Percentiles rank a stretch among this genome's conserved stretches.
phyloP scores from a whole-genome alignment of 2,797 vertebrate genomes.

The Mareca strepera region DNA sequence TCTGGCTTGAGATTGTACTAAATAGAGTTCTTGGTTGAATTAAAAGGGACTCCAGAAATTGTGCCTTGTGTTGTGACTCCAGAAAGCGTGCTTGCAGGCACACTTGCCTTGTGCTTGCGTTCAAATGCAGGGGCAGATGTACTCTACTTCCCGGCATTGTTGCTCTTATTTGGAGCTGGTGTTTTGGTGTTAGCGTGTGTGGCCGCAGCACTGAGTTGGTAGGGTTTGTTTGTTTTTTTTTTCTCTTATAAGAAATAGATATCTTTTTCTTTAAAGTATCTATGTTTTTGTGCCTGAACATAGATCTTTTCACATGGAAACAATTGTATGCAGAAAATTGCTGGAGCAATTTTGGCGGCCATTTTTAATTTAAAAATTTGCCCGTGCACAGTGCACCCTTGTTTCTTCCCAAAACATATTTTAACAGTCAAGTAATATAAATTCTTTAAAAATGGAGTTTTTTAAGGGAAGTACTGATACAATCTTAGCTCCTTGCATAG shows the following conservation, averaged over 20 bases:
- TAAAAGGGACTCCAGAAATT: background rate
- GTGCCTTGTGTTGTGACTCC: too few species aligned
- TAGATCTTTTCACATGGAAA: slow-evolving; percentile 55
- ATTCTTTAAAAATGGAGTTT: slow-evolving; percentile 26
- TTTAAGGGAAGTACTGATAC: slow-evolving; percentile 13
- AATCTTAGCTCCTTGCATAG: background rate
- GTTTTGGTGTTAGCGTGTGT: background rate
- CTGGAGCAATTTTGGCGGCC: slow-evolving; percentile 50
- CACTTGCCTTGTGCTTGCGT: background rate
- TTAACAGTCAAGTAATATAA: slow-evolving; percentile 31
- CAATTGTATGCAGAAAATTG: slow-evolving; percentile 58
- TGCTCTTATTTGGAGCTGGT: background rate
- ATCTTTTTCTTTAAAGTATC: too few species aligned
- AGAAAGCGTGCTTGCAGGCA: too few species aligned
- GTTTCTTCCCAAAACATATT: slow-evolving; percentile 47
- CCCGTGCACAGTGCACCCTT: background rate
- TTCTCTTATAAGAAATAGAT: too few species aligned
- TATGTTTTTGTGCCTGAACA: background rate
- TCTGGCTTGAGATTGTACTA: background rate
- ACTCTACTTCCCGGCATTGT: background rate
- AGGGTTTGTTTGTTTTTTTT: too few species aligned
- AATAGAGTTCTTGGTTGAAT: background rate
- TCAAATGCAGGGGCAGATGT: background rate
- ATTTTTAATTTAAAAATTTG: slow-evolving; percentile 56
- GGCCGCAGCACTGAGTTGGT: background rate